Evolutionary conservation across 2,113 vertebrate species (phyloP), one percentile per base, ranked within the genome.

Genomic region (Melanerpes aurifrons): DNA sequence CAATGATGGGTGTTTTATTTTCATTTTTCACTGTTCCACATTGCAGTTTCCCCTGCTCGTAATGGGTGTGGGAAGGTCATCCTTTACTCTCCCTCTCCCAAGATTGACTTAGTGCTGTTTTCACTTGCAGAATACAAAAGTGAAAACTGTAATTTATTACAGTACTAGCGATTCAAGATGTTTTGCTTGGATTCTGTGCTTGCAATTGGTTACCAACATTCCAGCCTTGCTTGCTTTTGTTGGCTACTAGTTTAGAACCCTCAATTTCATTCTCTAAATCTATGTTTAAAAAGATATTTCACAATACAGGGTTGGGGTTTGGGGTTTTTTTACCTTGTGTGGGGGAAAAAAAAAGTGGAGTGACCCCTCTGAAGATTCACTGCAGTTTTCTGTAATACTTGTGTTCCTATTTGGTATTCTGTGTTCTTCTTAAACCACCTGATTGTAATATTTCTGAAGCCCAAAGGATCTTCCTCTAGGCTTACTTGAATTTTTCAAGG

Each of bases 61-160:
- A 89, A 62, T 25, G 91, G 94, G 94, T 96, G 93, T 0, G 63
- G 86, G 81, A 97, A 96, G 95, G 94, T 84, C 97, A 97, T 96
- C 86, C 47, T 94, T 96, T 80, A 77, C 85, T 94, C 95, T 96
- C 88, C 58, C 58, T 89, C 96, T 96, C 96, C 95, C 94, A 87
- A 90, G 96, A 92, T 96, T 97, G 95, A 97, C 93, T 96, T 95
- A 88, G 69, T 96, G 96, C 95, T 98, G 95, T 98, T 98, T 98
- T 97, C 97, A 97, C 97, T 98, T 97, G 97, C 91, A 97, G 97
- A 97, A 97, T 83, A 96, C 96, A 97, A 97, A 98, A 95, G 97
- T 96, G 96, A 97, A 96, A 97, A 97, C 96, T 97, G 61, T 97
- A 97, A 98, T 98, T 98, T 98, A 97, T 98, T 97, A 96, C 75